These are phyloP conservation scores for Anthrax anthrax DNA, from an alignment of 2,888 invertebrate species.

Conservation along the genomic window DNA sequence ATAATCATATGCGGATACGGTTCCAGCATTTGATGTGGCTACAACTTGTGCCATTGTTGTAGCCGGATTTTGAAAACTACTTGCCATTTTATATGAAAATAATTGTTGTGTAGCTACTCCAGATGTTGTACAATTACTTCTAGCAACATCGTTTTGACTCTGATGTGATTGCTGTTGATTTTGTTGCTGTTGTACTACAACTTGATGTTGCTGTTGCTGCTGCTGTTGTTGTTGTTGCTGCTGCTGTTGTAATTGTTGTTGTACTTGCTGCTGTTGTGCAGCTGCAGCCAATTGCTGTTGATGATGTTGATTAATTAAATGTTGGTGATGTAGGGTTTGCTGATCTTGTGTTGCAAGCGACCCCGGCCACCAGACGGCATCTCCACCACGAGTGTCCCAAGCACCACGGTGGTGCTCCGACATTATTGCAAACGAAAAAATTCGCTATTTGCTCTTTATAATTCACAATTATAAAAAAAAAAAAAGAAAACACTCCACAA, in stretches of 20 bases:
- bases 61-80: constrained; percentile 60
- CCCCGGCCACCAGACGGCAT: constrained; percentile 45
- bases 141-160: constrained; percentile 37
- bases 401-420: constrained; percentile 50
- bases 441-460: neutral
- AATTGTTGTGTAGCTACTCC: constrained; percentile 54
- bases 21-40: constrained; percentile 42
- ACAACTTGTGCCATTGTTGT: constrained; percentile 51
- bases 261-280: constrained; percentile 26
- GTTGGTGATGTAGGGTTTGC: constrained; percentile 37
- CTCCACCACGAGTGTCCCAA: constrained; percentile 45
- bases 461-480: neutral
- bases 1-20: constrained; percentile 59
- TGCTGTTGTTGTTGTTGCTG: constrained; percentile 29
- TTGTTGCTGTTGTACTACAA: constrained; percentile 36
- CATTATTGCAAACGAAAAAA: constrained; percentile 29
- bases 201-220: constrained; percentile 36
- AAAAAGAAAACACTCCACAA: constrained; percentile 10
- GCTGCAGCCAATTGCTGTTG: constrained; percentile 38
- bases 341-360: constrained; percentile 38
- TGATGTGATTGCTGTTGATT: constrained; percentile 34
- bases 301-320: constrained; percentile 39
- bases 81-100: constrained; percentile 76
- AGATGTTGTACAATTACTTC: constrained; percentile 43
- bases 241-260: constrained; percentile 34